These are phyloP conservation scores for Calliopsis andreniformis DNA, from an alignment of 1,140 invertebrate species.

Conservation along the genomic window DNA sequence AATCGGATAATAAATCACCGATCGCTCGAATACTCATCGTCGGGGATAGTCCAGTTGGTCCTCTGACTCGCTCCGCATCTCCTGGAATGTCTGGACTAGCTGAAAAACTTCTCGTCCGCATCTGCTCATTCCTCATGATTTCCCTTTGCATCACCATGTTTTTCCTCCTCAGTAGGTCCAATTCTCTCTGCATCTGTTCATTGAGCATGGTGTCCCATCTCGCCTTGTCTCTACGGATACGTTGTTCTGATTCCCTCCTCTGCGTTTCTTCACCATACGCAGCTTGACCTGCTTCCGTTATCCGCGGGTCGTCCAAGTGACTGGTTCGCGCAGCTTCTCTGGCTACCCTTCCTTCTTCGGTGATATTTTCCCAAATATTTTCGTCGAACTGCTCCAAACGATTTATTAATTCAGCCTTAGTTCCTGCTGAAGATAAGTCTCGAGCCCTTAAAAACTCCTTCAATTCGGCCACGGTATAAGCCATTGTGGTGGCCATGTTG, in stretches of 20 bases:
- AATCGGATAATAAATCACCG: not conserved
- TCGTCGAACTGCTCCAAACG: not conserved
- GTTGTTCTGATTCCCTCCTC: too few relatives aligned
- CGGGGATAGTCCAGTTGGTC: not conserved
- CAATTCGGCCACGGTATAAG: not conserved
- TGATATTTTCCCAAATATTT: not conserved
- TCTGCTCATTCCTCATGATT: not conserved
- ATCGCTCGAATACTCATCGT: not conserved
- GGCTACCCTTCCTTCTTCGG: too few relatives aligned
- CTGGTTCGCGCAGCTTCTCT: too few relatives aligned
- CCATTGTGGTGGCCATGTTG: too few relatives aligned
- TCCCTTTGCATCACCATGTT: not conserved
- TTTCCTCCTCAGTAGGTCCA: not conserved
- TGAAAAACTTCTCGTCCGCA: not conserved
- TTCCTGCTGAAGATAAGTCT: not conserved
- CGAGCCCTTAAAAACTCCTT: not conserved
- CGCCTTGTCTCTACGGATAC: too few relatives aligned
- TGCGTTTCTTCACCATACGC: too few relatives aligned
- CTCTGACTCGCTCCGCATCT: not conserved
- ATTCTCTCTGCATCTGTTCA: not conserved
- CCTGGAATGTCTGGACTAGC: not conserved
- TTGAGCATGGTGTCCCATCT: too few relatives aligned
- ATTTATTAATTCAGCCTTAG: not conserved
- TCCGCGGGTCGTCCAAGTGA: too few relatives aligned
- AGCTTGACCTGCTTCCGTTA: too few relatives aligned